Evolutionary conservation across 2,113 vertebrate species (phyloP), one percentile per base, ranked within the genome.

Genomic region (Elaphurus davidianus): DNA sequence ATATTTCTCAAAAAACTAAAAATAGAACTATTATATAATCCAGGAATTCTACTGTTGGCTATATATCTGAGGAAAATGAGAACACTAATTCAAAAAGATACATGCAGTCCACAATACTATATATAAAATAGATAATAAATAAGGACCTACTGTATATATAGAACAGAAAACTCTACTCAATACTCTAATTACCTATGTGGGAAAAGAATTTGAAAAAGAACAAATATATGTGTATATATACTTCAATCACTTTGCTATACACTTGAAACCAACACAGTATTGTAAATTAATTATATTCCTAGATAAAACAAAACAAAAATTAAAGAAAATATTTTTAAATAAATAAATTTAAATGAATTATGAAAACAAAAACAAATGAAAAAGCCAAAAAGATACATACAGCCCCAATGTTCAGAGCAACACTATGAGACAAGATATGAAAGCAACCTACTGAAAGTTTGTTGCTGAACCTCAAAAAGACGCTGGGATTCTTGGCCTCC

Each of bases 401-500:
- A 76, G 36, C 50, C 50, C 79, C 79, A 54, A 14, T 36, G 19
- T 54, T 54, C 11, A 54, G 6, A 36, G 50, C 50, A 54, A 19
- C 11, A 54, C 50, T 82, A n/a, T 36, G 50, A 54, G 3, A 23
- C 30, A 82, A n/a, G 6, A 82, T n/a, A 83, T n/a, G 79, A n/a
- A 54, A 54, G 50, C 6, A 54, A 54, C 50, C 12, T 36, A 50
- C 47, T 50, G 47, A 50, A 50, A 50, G 2, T 0, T 50, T 50
- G 47, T 50, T 50, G 47, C 47, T 50, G 47, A 50, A 13, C 47
- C 47, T 3, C 12, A 50, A 50, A 50, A 50, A 13, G 47, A 50
- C 47, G 1, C 3, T 12, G 0, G 47, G 2, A 50, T 50, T 50
- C 47, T 50, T 50, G 47, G 47, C 12, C 47, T 47, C 0, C 0